Percentiles rank a stretch among this genome's conserved stretches.
These are phyloP conservation scores for Anthopleura sola DNA, from an alignment of 64 coral and sea anemone species.

Conservation along the genomic window DNA sequence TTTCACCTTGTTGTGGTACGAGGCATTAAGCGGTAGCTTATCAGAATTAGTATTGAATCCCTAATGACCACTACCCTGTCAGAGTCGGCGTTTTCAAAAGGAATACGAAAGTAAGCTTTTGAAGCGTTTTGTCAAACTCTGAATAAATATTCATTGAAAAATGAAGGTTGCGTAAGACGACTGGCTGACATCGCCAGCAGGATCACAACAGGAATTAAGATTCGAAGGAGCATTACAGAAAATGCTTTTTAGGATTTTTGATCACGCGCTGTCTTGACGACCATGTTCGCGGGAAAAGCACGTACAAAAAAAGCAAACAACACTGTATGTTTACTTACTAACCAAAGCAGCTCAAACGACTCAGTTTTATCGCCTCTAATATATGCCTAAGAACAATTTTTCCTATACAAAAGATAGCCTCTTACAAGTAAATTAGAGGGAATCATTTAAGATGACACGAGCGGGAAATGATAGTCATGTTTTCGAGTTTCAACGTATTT, in stretches of 20 bases:
- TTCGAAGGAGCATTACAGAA: neutral
- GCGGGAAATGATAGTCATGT: neutral
- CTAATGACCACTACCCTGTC: conserved; percentile 9
- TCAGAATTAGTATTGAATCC: conserved; percentile 23
- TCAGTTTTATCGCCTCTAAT: conserved; percentile 1
- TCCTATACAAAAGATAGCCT: neutral
- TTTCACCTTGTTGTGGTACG: conserved; percentile 9
- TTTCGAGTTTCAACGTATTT: neutral
- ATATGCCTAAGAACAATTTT: neutral
- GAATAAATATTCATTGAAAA: conserved; percentile 2
- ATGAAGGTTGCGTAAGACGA: neutral
- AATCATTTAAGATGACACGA: neutral
- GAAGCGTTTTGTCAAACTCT: conserved; percentile 21
- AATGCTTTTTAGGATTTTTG: neutral
- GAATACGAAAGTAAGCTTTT: conserved; percentile 20
- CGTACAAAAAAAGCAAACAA: neutral
- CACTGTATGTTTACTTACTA: neutral
- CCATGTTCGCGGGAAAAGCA: neutral
- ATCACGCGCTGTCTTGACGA: neutral
- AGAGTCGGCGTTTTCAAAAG: conserved; percentile 9
- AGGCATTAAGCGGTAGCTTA: conserved; percentile 20
- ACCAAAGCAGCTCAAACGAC: conserved; percentile 9
- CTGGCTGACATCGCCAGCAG: neutral
- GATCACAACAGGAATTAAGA: neutral
- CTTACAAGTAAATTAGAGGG: neutral